A percentile compares a stretch with the other conserved stretches of the same genome.
Conservation (phyloP, 2,797 vertebrate genomes). For the Sorex maritimensis region DNA sequence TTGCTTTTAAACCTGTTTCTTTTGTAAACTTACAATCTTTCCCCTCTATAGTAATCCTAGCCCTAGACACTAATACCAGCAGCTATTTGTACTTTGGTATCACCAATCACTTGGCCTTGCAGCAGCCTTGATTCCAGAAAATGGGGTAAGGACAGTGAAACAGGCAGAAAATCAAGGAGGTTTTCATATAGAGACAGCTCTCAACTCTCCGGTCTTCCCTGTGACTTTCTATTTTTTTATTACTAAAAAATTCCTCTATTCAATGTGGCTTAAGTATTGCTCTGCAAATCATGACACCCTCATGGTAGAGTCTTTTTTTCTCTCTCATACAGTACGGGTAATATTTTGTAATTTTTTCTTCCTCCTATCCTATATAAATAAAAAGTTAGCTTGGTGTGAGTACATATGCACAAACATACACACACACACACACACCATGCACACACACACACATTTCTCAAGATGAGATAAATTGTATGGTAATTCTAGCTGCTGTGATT, state of each 20-base stretch:
- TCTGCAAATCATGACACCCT: background rate
- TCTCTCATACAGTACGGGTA: background rate
- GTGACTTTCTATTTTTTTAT: conserved; percentile 16
- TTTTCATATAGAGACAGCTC: conserved; percentile 50
- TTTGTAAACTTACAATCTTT: conserved; percentile 38
- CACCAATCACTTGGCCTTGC: background rate
- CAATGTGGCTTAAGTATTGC: background rate
- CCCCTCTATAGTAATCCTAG: conserved; percentile 8
- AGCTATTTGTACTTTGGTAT: conserved; percentile 56
- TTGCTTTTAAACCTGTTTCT: conserved; percentile 17
- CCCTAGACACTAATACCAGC: conserved; percentile 9
- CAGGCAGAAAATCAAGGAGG: conserved; percentile 47
- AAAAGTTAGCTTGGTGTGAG: conserved; percentile 3
- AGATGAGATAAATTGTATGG: conserved; percentile 85
- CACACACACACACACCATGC: background rate
- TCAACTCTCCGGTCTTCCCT: conserved; percentile 5
- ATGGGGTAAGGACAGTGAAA: background rate
- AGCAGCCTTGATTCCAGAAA: conserved; percentile 66
- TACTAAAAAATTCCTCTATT: background rate
- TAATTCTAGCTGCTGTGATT: conserved; percentile 82
- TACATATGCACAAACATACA: background rate
- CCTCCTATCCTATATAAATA: conserved; percentile 38
- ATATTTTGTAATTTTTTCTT: conserved; percentile 66
- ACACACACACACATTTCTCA: conserved; percentile 61
- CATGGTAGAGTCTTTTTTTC: background rate